Evolutionary conservation across 2,113 vertebrate species (phyloP).

Genomic region (Acrocephalus kingi): DNA sequence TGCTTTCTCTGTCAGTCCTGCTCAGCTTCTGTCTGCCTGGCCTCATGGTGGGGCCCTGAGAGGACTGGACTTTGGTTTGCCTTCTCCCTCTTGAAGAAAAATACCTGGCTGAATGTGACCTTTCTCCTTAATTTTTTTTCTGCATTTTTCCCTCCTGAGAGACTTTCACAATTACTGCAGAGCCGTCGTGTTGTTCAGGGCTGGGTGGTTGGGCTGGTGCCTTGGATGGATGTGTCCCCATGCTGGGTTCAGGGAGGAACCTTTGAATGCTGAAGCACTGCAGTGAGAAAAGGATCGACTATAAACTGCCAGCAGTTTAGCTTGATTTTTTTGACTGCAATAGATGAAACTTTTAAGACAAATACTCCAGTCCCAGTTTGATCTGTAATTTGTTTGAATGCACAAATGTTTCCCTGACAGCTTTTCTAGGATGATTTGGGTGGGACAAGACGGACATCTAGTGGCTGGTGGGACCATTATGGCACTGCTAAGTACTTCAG

Average conservation of each 20-base stretch:
- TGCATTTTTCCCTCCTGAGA: background rate
- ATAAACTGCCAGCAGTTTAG: background rate
- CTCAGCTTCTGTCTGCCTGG: background rate
- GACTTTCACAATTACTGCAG: background rate
- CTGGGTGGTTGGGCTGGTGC: accelerated
- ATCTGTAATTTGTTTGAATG: background rate
- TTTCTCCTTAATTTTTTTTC: background rate
- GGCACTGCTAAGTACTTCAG: background rate
- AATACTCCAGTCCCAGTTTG: background rate
- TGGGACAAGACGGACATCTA: slow-evolving; percentile 48
- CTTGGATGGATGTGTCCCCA: background rate
- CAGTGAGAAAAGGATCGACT: accelerated
- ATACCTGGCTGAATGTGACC: background rate
- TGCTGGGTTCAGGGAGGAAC: background rate
- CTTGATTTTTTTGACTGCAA: background rate
- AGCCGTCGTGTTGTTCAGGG: background rate
- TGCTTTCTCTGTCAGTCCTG: background rate
- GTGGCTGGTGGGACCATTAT: background rate
- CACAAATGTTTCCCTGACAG: background rate
- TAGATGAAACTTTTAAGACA: background rate
- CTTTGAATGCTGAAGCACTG: background rate
- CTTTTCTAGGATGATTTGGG: background rate
- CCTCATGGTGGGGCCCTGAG: background rate
- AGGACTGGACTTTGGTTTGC: background rate
- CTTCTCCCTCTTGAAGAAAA: background rate